Evolutionary conservation across 1,140 invertebrate genomes (phyloP), one percentile per base, ranked within the genome.

Genomic region (Spodoptera litura): DNA sequence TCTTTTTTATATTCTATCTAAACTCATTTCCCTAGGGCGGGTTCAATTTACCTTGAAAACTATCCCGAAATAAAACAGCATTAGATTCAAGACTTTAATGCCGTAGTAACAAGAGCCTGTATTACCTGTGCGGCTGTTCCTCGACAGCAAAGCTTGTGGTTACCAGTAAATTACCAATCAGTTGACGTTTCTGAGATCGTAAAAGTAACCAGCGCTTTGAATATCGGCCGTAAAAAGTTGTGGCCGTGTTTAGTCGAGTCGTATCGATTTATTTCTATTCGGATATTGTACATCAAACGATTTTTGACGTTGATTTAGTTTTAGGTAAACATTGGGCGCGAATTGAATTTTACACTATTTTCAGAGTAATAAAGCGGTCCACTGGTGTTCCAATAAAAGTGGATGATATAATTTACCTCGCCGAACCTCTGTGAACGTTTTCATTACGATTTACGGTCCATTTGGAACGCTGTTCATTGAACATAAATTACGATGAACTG

Each of bases 1-100:
- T 70, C 66, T 70, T 70, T 68, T 64, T 70, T 70, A 70, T 70
- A 53, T 70, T 70, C 66, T 70, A 70, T 70, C 66, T 70, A 70
- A 70, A 70, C 20, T 70, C 66, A 70, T 70, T 70, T 70, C 66
- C 66, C 66, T 53, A 70, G 66, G 66, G 66, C 66, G 66, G 66
- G 66, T 35, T 70, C 66, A 31, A 25, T 70, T 52, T 70, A 25
- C 10, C 27, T 20, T 11, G 9, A 53, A 70, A 70, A 70, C 66
- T 70, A 52, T 53, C 25, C 51, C 27, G 52, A 70, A 70, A 70
- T 31, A 52, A 27, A 52, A 49, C 11, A 6, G 5, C 5, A 52
- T 5, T 13, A 20, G n/a, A 53, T 52, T 52, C 27, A 11, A 12
- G 13, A 70, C 66, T 31, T 51, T 70, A 70, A 31, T 6, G 4